Conservation (phyloP, 1,140 invertebrate species). For the Frieseomelitta varia region DNA sequence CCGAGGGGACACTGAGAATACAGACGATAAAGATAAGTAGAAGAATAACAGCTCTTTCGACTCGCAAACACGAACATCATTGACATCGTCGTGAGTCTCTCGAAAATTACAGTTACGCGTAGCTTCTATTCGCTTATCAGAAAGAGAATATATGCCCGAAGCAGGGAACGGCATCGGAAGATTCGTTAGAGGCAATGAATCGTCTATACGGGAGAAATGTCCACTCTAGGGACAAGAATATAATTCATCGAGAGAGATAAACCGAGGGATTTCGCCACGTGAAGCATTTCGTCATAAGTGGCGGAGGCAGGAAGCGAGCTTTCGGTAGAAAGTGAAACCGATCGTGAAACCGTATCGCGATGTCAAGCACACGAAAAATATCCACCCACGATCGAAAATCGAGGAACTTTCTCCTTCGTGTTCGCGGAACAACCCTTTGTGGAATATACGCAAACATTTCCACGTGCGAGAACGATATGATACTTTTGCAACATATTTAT, state of each 20-base stretch:
- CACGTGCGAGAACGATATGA: not conserved
- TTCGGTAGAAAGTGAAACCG: slow-evolving; percentile 52
- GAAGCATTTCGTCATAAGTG: slow-evolving; percentile 16
- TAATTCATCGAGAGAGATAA: slow-evolving; percentile 19
- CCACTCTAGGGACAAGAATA: not conserved
- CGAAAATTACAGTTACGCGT: not conserved
- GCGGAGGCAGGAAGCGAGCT: slow-evolving; percentile 31
- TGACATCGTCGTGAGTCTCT: too few relatives aligned
- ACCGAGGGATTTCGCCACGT: not conserved
- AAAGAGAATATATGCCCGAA: not conserved
- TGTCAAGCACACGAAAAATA: slow-evolving; percentile 3
- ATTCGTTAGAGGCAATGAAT: not conserved
- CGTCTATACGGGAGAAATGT: not conserved
- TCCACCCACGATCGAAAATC: slow-evolving; percentile 51
- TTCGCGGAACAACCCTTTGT: slow-evolving; percentile 16
- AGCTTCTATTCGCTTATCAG: not conserved
- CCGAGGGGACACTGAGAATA: too few relatives aligned
- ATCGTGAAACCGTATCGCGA: slow-evolving; percentile 26
- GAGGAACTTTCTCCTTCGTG: slow-evolving; percentile 45
- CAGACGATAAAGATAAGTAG: not conserved
- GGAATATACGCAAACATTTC: not conserved
- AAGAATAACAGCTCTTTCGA: not conserved
- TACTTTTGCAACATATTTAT: not conserved
- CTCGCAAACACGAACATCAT: too few relatives aligned
- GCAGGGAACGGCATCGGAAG: too few relatives aligned